Evolutionary conservation across 1,140 invertebrate genomes (phyloP).

Genomic region (Lanistes nyassanus): DNA sequence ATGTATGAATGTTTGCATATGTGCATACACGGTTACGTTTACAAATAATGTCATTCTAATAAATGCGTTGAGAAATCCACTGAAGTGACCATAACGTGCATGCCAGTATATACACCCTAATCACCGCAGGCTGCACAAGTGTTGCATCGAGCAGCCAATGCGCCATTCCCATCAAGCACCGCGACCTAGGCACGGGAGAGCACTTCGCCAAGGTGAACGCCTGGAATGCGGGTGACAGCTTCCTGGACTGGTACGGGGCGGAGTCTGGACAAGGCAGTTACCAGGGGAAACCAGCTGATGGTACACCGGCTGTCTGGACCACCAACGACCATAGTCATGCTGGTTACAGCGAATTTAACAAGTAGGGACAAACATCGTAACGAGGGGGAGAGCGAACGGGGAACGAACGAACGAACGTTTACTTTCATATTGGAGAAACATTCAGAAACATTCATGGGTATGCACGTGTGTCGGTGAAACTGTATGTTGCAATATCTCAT

Average conservation of each 20-base stretch:
- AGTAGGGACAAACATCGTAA: slow-evolving; percentile 31
- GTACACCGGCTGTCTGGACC: slow-evolving; percentile 68
- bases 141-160: slow-evolving; percentile 56
- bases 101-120: neutral
- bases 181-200: slow-evolving; percentile 38
- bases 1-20: neutral
- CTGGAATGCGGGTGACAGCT: slow-evolving; percentile 65
- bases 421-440: no score
- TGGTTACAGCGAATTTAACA: slow-evolving; percentile 43
- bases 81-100: no score
- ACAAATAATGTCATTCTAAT: neutral
- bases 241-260: slow-evolving; percentile 67
- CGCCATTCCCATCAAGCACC: slow-evolving; percentile 65
- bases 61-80: no score
- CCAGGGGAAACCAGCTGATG: slow-evolving; percentile 55
- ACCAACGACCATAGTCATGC: slow-evolving; percentile 54
- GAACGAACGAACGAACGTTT: no score
- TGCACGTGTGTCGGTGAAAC: neutral
- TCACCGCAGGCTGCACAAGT: slow-evolving; percentile 40
- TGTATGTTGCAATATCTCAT: no score
- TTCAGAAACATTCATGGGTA: neutral
- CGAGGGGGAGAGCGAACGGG: no score
- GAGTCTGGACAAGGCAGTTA: slow-evolving; percentile 65
- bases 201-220: slow-evolving; percentile 61
- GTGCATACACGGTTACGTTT: neutral